Evolutionary conservation across 2,888 invertebrate species (phyloP).

Genomic region (Mesoligia furuncula): DNA sequence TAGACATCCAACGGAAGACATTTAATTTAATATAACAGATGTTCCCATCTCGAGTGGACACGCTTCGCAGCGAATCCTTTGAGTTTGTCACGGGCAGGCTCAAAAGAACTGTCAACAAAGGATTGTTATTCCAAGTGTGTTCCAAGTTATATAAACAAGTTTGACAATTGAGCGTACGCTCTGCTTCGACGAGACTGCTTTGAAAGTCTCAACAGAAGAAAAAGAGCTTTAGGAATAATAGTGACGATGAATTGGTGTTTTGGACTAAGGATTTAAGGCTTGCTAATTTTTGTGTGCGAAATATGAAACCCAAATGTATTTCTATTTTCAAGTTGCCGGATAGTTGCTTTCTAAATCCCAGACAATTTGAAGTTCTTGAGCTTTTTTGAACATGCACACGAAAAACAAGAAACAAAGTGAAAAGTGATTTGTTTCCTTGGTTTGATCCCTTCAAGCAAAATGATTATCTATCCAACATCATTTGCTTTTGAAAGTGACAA

Average conservation of each 20-base stretch:
- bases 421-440: too few species aligned
- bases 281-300: background rate
- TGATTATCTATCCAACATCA: too few species aligned
- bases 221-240: constrained; percentile 38
- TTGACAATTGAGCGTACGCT: constrained; percentile 78
- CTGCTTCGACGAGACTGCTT: constrained; percentile 52
- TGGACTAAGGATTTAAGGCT: background rate
- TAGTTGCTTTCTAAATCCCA: background rate
- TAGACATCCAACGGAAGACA: constrained; percentile 77
- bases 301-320: background rate
- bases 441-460: too few species aligned
- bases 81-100: constrained; percentile 82
- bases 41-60: constrained; percentile 82
- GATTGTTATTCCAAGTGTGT: constrained; percentile 87
- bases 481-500: background rate
- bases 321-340: background rate
- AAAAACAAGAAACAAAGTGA: too few species aligned
- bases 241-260: constrained; percentile 9
- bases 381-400: too few species aligned
- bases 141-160: constrained; percentile 83
- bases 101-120: constrained; percentile 85
- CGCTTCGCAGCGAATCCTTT: constrained; percentile 84
- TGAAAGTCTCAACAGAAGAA: constrained; percentile 52
- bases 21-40: constrained; percentile 87
- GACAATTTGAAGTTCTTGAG: background rate